phyloP scores from a whole-genome alignment of 2,888 invertebrate species.

The Drosophila longiperda region DNA sequence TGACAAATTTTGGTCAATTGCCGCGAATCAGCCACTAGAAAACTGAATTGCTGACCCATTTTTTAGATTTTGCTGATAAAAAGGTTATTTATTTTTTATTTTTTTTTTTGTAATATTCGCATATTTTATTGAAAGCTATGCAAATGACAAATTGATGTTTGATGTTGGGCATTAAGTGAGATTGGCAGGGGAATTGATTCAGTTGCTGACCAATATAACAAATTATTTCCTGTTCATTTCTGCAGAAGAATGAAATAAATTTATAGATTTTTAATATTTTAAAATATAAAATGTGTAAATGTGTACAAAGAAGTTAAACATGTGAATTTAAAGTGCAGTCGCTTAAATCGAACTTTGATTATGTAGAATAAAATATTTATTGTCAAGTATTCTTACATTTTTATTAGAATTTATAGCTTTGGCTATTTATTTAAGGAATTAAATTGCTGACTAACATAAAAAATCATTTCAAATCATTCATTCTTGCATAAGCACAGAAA shows the following conservation, averaged over 20 bases:
- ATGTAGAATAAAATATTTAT: not conserved
- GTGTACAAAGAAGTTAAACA: not conserved
- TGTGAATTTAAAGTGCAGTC: not conserved
- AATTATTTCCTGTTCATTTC: not conserved
- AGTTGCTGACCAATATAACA: not conserved
- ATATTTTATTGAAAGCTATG: not conserved
- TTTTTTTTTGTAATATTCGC: not conserved
- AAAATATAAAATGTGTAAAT: not conserved
- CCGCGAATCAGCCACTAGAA: slow-evolving; percentile 9
- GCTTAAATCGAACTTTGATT: not conserved
- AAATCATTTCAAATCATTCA: no score
- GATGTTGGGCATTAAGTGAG: not conserved
- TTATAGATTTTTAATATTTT: not conserved
- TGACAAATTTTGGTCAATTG: slow-evolving; percentile 33
- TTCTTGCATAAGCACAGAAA: no score
- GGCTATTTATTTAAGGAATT: no score
- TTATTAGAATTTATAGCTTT: no score
- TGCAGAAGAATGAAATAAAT: not conserved
- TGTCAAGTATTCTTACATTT: not conserved
- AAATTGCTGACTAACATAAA: no score
- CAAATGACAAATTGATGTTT: not conserved
- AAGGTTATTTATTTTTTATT: not conserved
- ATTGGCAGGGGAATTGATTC: slow-evolving; percentile 6
- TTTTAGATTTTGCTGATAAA: not conserved
- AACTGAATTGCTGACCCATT: slow-evolving; percentile 17